Evolutionary conservation across 2,888 invertebrate genomes (phyloP).

Genomic region (Tillus elongatus): DNA sequence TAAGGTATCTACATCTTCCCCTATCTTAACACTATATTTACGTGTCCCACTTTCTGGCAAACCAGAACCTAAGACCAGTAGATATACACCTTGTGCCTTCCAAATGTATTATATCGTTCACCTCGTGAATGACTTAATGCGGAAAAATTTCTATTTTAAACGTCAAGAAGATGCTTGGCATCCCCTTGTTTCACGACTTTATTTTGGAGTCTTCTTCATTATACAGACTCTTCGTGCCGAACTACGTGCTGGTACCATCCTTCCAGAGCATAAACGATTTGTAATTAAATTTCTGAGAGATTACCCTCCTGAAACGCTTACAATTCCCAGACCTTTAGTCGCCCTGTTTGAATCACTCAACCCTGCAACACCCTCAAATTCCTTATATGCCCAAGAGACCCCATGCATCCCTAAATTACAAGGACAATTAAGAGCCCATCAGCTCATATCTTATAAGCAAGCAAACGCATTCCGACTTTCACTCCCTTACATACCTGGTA

Average conservation of each 20-base stretch:
- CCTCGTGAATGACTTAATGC: slow-evolving; percentile 4
- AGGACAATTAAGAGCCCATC: background rate
- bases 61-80: no score
- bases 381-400: background rate
- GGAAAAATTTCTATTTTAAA: slow-evolving; percentile 6
- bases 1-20: no score
- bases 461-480: background rate
- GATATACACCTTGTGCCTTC: no score
- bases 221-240: slow-evolving; percentile 6
- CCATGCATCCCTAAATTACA: background rate
- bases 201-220: slow-evolving; percentile 5
- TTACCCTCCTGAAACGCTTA: slow-evolving; percentile 4
- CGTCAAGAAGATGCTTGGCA: slow-evolving; percentile 8
- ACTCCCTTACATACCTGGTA: slow-evolving; percentile 5
- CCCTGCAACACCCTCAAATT: background rate
- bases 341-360: background rate
- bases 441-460: background rate
- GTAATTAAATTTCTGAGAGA: background rate
- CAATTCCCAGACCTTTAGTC: slow-evolving; percentile 2
- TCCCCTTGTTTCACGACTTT: slow-evolving; percentile 5
- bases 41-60: no score
- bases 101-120: slow-evolving; percentile 1
- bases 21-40: no score
- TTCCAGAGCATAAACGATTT: slow-evolving; percentile 2
- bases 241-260: slow-evolving; percentile 1